phyloP scores from a whole-genome alignment of 1,140 invertebrate genomes.

The Platorchestia sp. region DNA sequence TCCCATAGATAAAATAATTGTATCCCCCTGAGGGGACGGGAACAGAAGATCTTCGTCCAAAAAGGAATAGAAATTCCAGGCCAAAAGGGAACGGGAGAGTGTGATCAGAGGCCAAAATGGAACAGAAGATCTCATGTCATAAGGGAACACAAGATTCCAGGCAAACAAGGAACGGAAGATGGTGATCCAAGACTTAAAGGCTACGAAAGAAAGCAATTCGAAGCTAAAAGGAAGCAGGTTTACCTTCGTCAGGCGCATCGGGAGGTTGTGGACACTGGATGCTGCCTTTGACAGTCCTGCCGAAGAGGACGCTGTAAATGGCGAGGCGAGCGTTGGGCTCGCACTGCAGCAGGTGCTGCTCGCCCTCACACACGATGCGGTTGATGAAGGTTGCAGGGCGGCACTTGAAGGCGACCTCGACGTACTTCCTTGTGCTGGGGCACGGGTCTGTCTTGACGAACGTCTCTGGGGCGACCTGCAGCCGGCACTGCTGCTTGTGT shows the following conservation, averaged over 20 bases:
- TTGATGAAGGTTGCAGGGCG: constrained; percentile 77
- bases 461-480: constrained; percentile 83
- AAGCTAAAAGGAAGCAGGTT: background rate
- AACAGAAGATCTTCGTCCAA: too few relatives aligned
- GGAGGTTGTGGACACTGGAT: constrained; percentile 88
- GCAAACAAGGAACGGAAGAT: too few relatives aligned
- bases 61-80: too few relatives aligned
- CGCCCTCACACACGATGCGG: constrained; percentile 71
- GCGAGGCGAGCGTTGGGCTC: constrained; percentile 81
- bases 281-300: constrained; percentile 88
- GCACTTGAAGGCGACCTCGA: constrained; percentile 94
- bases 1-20: too few relatives aligned
- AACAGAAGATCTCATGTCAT: too few relatives aligned
- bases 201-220: too few relatives aligned
- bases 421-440: constrained; percentile 86
- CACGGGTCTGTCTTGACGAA: constrained; percentile 87
- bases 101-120: too few relatives aligned
- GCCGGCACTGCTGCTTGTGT: constrained; percentile 89
- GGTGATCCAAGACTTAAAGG: too few relatives aligned
- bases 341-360: constrained; percentile 68
- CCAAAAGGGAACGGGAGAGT: too few relatives aligned
- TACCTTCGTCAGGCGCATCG: constrained; percentile 89
- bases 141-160: too few relatives aligned
- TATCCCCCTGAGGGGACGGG: too few relatives aligned
- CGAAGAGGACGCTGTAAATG: constrained; percentile 91